Evolutionary conservation across 1,140 invertebrate species (phyloP).

Genomic region (Eueides isabella): DNA sequence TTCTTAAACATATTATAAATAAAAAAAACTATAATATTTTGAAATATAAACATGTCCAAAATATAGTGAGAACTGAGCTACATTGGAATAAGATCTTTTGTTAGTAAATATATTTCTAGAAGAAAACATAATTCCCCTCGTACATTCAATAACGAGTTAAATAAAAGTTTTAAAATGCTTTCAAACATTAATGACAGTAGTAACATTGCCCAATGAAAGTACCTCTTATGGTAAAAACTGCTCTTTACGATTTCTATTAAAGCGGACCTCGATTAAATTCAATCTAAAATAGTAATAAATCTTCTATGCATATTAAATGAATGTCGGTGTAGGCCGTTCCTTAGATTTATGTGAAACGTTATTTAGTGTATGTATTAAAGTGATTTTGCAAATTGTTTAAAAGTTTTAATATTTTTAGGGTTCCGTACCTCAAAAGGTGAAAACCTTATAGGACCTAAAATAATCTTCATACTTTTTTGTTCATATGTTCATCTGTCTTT

Average conservation of each 20-base stretch:
- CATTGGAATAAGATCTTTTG: no score
- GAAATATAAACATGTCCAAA: no score
- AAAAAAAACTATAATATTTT: no score
- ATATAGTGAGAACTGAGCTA: no score
- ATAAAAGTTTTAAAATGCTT: neutral
- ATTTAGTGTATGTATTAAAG: slow-evolving; percentile 29
- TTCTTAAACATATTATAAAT: no score
- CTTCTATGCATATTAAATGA: slow-evolving; percentile 73
- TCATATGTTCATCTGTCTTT: no score
- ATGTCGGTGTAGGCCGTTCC: slow-evolving; percentile 56
- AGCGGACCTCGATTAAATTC: slow-evolving; percentile 64
- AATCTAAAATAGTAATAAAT: slow-evolving; percentile 67
- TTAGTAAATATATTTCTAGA: no score
- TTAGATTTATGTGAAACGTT: slow-evolving; percentile 55
- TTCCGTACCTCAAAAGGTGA: no score
- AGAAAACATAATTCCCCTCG: neutral
- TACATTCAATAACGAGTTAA: neutral
- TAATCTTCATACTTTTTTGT: slow-evolving; percentile 1
- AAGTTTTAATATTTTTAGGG: neutral
- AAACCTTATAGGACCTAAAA: no score
- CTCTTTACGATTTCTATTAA: slow-evolving; percentile 64
- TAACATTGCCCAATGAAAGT: slow-evolving; percentile 6
- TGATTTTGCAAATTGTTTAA: neutral
- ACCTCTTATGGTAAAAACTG: slow-evolving; percentile 9
- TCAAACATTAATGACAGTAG: slow-evolving; percentile 8